These are phyloP conservation scores for Lepisosteus osseus DNA, from an alignment of 2,113 vertebrate genomes.

Conservation along the genomic window DNA sequence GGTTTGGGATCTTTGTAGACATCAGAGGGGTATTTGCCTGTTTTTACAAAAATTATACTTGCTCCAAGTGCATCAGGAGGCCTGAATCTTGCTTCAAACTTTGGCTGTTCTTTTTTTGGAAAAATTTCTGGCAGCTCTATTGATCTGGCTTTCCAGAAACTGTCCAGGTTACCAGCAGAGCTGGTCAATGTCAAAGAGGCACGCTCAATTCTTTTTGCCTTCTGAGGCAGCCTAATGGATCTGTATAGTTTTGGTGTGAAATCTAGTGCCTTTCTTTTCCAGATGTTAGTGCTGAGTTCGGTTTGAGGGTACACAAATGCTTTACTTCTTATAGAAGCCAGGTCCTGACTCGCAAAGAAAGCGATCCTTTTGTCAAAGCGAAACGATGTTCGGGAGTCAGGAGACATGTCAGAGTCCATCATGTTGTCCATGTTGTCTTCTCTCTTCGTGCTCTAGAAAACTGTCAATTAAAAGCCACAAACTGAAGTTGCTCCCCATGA, in stretches of 20 bases:
- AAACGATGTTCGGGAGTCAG: slow-evolving; percentile 19
- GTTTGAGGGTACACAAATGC: slow-evolving; percentile 17
- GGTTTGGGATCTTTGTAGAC: slow-evolving; percentile 54
- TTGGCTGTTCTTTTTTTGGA: slow-evolving; percentile 17
- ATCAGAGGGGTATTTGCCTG: slow-evolving; percentile 40
- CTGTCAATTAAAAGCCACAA: too few species aligned
- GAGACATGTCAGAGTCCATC: slow-evolving; percentile 31
- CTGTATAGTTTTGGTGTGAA: slow-evolving; percentile 55
- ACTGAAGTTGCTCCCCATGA: too few species aligned
- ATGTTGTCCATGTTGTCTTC: slow-evolving; percentile 9
- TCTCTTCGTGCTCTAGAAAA: too few species aligned
- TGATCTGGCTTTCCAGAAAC: slow-evolving; percentile 10
- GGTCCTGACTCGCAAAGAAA: slow-evolving; percentile 38
- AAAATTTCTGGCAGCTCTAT: slow-evolving; percentile 21
- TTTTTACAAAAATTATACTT: slow-evolving; percentile 54
- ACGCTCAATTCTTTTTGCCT: slow-evolving; percentile 16
- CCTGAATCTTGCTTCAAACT: slow-evolving; percentile 50
- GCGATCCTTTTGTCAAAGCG: slow-evolving; percentile 44
- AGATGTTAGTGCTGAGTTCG: slow-evolving; percentile 13
- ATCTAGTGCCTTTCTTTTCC: slow-evolving; percentile 53
- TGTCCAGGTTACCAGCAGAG: slow-evolving; percentile 14
- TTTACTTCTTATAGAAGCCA: slow-evolving; percentile 34
- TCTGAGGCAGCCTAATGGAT: slow-evolving; percentile 31
- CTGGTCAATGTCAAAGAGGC: neutral
- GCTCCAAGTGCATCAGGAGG: slow-evolving; percentile 37